Evolutionary conservation across 2,797 vertebrate genomes (phyloP), one percentile per base, ranked within the genome.

Genomic region (Ispidina lecontei): DNA sequence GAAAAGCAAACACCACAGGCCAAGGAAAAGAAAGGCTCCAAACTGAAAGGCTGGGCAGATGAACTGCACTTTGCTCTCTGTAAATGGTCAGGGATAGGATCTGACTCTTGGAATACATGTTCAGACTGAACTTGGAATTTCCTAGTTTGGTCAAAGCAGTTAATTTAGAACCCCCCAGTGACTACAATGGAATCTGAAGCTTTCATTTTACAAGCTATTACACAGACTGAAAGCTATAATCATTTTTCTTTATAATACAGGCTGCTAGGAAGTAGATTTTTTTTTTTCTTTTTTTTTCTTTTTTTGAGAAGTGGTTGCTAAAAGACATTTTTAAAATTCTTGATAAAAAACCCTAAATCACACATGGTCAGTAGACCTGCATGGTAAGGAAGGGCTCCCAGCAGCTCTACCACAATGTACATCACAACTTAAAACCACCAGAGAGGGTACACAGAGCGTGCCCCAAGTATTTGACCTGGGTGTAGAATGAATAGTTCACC

Each of bases 131-230:
- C 31, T 80, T 28, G 58, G 16, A 43, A 81, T 82, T 82, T 81
- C 56, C 31, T 47, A 49, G 43, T 62, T 77, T 90, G 54, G 64
- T 62, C 71, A 80, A 84, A 81, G 20, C 41, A 74, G 62, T 73
- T 76, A 84, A 93, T 91, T 83, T 69, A 85, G 75, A 94, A 51
- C 2, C 3, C 28, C 43, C 4, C 31, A 65, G 62, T 70, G 51
- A 78, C 43, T 84, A 71, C 81, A 91, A 73, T 35, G 37, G 37
- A 86, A 86, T 43, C 70, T 47, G 14, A 43, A 78, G 55, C 37
- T 78, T 94, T 93, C 51, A 65, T 81, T 93, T 86, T 86, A 62
- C 59, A 71, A 90, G 55, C 37, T 62, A 25, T 81, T 77, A 46
- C 43, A 81, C 37, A 72, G 37, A 65, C 20, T 35, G 33, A 88